Conservation (phyloP, 2,797 vertebrate species). For the Platalea minor region DNA sequence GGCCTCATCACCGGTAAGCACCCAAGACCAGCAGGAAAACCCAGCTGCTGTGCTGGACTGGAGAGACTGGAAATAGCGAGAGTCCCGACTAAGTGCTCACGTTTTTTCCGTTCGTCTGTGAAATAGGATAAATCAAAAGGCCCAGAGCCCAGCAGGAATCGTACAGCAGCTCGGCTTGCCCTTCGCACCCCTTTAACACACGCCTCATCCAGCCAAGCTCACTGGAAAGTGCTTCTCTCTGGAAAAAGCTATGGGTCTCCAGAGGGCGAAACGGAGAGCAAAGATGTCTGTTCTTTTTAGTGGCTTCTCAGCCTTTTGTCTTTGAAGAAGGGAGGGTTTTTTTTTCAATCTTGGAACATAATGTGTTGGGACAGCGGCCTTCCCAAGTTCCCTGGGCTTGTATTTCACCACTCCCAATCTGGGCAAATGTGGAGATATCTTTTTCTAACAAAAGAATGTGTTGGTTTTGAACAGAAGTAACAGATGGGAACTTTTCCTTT, state of each 20-base stretch:
- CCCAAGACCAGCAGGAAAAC: neutral
- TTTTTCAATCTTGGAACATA: neutral
- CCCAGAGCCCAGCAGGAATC: neutral
- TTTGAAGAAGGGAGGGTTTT: neutral
- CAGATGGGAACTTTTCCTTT: conserved; percentile 28
- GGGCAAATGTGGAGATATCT: neutral
- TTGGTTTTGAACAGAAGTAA: conserved; percentile 31
- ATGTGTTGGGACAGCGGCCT: neutral
- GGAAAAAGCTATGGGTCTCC: neutral
- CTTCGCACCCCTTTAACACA: neutral
- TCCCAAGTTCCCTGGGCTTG: neutral
- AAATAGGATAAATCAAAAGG: neutral
- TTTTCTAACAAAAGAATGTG: neutral
- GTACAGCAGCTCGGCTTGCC: neutral
- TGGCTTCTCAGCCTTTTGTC: neutral
- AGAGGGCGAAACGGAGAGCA: neutral
- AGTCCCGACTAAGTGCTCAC: neutral
- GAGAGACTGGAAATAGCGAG: neutral
- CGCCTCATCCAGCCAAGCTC: neutral
- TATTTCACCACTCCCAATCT: neutral
- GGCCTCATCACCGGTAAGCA: conserved; percentile 88
- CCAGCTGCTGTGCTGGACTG: neutral
- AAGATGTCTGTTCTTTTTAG: neutral
- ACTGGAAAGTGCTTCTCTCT: neutral
- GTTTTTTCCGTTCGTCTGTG: neutral